Percentiles rank a stretch among this genome's conserved stretches.
Evolutionary conservation across 2,888 invertebrate genomes (phyloP).

Genomic region (Trichopria drosophilae): DNA sequence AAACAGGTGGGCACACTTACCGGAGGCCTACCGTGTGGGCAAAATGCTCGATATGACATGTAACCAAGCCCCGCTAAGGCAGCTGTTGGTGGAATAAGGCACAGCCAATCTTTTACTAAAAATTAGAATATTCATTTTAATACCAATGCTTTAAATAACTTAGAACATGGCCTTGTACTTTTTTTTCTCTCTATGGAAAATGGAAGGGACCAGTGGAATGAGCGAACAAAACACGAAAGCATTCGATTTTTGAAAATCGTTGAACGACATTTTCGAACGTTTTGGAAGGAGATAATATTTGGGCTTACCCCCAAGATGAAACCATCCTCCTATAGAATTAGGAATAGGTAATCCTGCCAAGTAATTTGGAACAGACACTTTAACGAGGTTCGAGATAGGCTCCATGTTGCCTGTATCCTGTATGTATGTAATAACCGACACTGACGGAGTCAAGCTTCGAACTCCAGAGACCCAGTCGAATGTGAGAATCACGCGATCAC

Average conservation of each 20-base stretch:
- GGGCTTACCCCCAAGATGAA: conserved; percentile 78
- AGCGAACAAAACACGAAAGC: too few relatives aligned
- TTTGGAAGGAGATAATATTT: too few relatives aligned
- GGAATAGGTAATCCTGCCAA: conserved; percentile 83
- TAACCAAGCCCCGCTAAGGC: conserved; percentile 79
- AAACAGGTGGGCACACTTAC: conserved; percentile 40
- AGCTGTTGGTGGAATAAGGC: conserved; percentile 80
- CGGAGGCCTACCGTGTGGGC: conserved; percentile 65
- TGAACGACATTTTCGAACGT: too few relatives aligned
- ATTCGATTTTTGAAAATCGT: too few relatives aligned
- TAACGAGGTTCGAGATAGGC: conserved; percentile 74
- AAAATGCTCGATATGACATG: conserved; percentile 75
- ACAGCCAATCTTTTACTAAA: conserved; percentile 81
- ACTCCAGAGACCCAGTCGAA: background rate
- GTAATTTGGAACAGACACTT: conserved; percentile 81
- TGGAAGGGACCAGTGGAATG: too few relatives aligned
- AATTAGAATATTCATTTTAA: conserved; percentile 18
- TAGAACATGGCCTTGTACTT: too few relatives aligned
- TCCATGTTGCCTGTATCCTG: conserved; percentile 67
- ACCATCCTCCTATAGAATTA: conserved; percentile 81
- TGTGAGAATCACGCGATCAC: too few relatives aligned
- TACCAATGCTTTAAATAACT: too few relatives aligned
- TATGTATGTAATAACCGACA: conserved; percentile 16
- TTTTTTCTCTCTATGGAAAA: too few relatives aligned
- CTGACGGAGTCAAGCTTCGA: conserved; percentile 35